Evolutionary conservation across 1,140 invertebrate species (phyloP).

Genomic region (Psilanteris sp.): DNA sequence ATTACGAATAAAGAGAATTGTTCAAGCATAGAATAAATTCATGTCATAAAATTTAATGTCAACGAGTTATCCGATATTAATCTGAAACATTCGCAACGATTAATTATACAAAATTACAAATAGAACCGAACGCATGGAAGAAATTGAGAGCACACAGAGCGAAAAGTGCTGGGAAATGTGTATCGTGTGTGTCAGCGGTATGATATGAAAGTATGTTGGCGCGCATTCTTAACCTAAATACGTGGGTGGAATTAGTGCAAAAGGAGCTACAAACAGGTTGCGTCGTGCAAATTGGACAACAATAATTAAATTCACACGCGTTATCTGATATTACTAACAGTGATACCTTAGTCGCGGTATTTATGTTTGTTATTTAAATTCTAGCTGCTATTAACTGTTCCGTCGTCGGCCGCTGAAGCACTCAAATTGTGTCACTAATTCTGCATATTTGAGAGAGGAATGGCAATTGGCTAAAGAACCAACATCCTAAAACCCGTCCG

Average conservation of each 20-base stretch:
- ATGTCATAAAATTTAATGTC: no score
- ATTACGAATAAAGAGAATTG: no score
- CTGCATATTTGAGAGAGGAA: slow-evolving; percentile 9
- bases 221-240: slow-evolving; percentile 48
- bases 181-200: not conserved
- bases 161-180: not conserved
- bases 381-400: not conserved
- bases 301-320: slow-evolving; percentile 17
- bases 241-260: slow-evolving; percentile 5
- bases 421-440: slow-evolving; percentile 3
- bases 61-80: no score
- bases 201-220: slow-evolving; percentile 28
- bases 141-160: not conserved
- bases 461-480: slow-evolving; percentile 8
- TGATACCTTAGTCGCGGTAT: slow-evolving; percentile 28
- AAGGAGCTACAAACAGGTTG: slow-evolving; percentile 10
- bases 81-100: no score
- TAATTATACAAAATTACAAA: not conserved
- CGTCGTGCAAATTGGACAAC: slow-evolving; percentile 38
- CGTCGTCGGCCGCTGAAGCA: not conserved
- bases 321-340: not conserved
- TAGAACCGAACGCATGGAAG: not conserved
- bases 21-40: no score
- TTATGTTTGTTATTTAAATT: slow-evolving; percentile 19
- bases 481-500: slow-evolving; percentile 11